phyloP scores from a whole-genome alignment of 1,140 invertebrate genomes.

The Vanessa atalanta region DNA sequence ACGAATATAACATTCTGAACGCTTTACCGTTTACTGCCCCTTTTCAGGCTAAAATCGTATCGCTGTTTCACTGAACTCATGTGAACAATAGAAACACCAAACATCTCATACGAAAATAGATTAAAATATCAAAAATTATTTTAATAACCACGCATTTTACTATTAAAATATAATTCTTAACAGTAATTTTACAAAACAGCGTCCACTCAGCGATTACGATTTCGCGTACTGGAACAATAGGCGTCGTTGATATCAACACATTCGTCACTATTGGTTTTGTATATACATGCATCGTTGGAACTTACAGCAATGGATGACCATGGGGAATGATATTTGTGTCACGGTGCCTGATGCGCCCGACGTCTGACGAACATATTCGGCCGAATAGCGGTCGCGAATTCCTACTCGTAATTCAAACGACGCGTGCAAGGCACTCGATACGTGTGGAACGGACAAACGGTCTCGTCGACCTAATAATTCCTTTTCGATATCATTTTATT shows the following conservation, averaged over 20 bases:
- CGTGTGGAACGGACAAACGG: conserved; percentile 68
- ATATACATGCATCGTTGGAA: conserved; percentile 55
- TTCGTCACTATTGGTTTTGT: conserved; percentile 60
- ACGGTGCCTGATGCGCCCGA: conserved; percentile 54
- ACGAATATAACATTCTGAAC: conserved; percentile 42
- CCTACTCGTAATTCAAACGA: conserved; percentile 78
- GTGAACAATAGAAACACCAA: conserved; percentile 19
- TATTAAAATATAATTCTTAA: background rate
- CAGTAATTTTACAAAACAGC: conserved; percentile 45
- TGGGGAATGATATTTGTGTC: conserved; percentile 72
- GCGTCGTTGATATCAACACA: conserved; percentile 58
- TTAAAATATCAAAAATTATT: background rate
- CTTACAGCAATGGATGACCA: conserved; percentile 52
- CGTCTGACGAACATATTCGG: conserved; percentile 44
- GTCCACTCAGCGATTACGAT: conserved; percentile 65
- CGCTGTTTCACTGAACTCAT: conserved; percentile 41
- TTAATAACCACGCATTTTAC: background rate
- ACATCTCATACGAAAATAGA: conserved; percentile 1
- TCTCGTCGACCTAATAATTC: conserved; percentile 71
- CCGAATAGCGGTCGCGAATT: conserved; percentile 78
- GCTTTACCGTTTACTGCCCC: conserved; percentile 45
- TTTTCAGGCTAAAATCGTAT: conserved; percentile 48
- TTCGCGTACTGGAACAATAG: conserved; percentile 72
- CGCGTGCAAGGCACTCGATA: conserved; percentile 59
- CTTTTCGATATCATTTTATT: conserved; percentile 58